Evolutionary conservation across 1,140 invertebrate species (phyloP), one percentile per base, ranked within the genome.

Genomic region (Calliopsis andreniformis): DNA sequence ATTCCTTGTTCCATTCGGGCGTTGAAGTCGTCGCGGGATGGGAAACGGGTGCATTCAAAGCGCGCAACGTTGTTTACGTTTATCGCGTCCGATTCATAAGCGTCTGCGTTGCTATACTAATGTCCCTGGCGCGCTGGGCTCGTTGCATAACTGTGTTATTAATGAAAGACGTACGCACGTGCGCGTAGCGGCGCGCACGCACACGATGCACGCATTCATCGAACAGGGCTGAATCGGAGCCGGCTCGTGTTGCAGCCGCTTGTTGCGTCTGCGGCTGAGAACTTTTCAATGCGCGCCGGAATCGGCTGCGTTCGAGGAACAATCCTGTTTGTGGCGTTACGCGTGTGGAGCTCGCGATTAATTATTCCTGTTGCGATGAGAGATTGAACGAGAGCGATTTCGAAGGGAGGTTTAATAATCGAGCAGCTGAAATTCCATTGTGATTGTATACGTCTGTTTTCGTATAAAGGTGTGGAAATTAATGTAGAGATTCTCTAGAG

Each of bases 61-160:
- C 53, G 68, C 39, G 45, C 47, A 70, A 25, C 63, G 39, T 20
- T 39, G 47, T 63, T 39, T 80, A 71, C 39, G 73, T 77, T 62
- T 70, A 66, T 62, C 66, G 53, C 12, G 12, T 23, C 28, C 66
- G 67, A 71, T 80, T 82, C 70, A 39, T 56, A 56, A 51, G 35
- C 58, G 49, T 53, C 45, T 55, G 30, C 66, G 66, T 47, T 20
- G 68, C 25, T 42, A 58, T 72, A 80, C 64, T 82, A 80, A 80
- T 63, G 45, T 45, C 14, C 45, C 49, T 42, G 39, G 69, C 43
- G 28, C 62, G 47, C 56, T 30, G 72, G 45, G 32, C 56, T 62
- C 73, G 73, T 82, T 82, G 59, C 78, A 80, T 82, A 82, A 80
- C 56, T 55, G 72, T 80, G 66, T 80, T 82, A 82, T 82, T 82